These are phyloP conservation scores for Danionella dracula DNA, from an alignment of 2,797 vertebrate species.

Conservation along the genomic window DNA sequence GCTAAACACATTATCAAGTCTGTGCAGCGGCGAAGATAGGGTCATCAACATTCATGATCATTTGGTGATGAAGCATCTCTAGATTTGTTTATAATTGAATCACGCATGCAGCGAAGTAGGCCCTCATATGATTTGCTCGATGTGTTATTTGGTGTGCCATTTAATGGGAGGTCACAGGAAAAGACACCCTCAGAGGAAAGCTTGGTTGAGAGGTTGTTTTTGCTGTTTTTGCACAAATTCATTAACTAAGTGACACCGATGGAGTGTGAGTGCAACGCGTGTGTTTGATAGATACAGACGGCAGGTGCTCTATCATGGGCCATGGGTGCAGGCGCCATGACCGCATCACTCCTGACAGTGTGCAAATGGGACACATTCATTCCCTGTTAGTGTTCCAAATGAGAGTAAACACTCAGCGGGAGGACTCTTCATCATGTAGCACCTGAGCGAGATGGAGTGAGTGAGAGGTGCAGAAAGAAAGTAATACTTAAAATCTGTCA, in stretches of 20 bases:
- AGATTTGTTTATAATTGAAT: slow-evolving; percentile 31
- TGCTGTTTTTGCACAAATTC: slow-evolving; percentile 28
- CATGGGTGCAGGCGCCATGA: slow-evolving; percentile 35
- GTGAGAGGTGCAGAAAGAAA: background rate
- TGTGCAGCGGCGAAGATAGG: background rate
- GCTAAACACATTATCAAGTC: slow-evolving; percentile 11
- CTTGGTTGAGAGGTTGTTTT: slow-evolving; percentile 21
- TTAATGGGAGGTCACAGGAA: slow-evolving; percentile 12
- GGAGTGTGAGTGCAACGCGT: slow-evolving; percentile 8
- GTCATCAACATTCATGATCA: slow-evolving; percentile 37
- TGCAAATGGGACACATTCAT: slow-evolving; percentile 46
- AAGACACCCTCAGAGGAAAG: background rate
- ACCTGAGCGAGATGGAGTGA: slow-evolving; percentile 16
- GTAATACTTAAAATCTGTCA: slow-evolving; percentile 27
- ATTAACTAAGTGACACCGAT: slow-evolving; percentile 30
- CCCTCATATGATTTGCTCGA: slow-evolving; percentile 11
- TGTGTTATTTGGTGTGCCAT: background rate
- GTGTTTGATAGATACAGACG: slow-evolving; percentile 37
- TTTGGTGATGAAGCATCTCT: slow-evolving; percentile 19
- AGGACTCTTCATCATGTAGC: slow-evolving; percentile 33
- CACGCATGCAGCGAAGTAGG: background rate
- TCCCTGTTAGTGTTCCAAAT: slow-evolving; percentile 43
- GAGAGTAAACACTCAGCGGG: slow-evolving; percentile 38
- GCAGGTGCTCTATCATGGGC: slow-evolving; percentile 47
- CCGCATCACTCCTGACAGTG: slow-evolving; percentile 38